A percentile compares a stretch with the other conserved stretches of the same genome.
Conservation (phyloP, 2,888 invertebrate species). For the Tenthredo amoena region DNA sequence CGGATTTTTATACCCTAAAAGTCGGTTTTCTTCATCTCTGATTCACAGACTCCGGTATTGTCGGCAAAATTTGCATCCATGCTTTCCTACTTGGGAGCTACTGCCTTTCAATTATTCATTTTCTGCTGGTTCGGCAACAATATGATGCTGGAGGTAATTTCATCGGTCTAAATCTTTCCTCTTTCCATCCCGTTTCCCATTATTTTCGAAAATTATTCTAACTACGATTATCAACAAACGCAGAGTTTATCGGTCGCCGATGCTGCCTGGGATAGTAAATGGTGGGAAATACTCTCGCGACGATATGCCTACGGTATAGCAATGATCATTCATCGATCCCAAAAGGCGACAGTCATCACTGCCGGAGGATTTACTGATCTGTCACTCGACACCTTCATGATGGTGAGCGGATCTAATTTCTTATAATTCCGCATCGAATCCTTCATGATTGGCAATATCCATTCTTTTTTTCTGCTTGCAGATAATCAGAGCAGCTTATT, state of each 20-base stretch:
- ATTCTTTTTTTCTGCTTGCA: background rate
- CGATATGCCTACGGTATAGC: background rate
- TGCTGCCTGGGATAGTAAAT: slow-evolving; percentile 9
- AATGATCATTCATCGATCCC: slow-evolving; percentile 17
- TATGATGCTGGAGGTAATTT: slow-evolving; percentile 39
- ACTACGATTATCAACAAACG: background rate
- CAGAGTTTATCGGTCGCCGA: slow-evolving; percentile 32
- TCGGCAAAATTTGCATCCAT: slow-evolving; percentile 12
- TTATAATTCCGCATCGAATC: too few relatives aligned
- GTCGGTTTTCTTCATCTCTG: background rate
- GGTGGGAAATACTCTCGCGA: background rate
- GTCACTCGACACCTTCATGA: background rate
- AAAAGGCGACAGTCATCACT: background rate
- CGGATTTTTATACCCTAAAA: background rate
- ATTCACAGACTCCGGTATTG: background rate
- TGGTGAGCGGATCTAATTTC: background rate
- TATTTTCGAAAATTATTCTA: background rate
- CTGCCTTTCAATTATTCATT: slow-evolving; percentile 4
- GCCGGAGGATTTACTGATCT: slow-evolving; percentile 7
- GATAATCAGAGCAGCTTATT: slow-evolving; percentile 26
- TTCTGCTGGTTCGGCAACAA: slow-evolving; percentile 27
- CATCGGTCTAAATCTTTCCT: background rate
- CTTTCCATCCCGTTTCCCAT: background rate
- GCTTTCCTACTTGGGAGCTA: slow-evolving; percentile 4
- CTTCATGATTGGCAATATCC: background rate